phyloP scores from a whole-genome alignment of 2,888 invertebrate species.

The Bellardia bayeri region DNA sequence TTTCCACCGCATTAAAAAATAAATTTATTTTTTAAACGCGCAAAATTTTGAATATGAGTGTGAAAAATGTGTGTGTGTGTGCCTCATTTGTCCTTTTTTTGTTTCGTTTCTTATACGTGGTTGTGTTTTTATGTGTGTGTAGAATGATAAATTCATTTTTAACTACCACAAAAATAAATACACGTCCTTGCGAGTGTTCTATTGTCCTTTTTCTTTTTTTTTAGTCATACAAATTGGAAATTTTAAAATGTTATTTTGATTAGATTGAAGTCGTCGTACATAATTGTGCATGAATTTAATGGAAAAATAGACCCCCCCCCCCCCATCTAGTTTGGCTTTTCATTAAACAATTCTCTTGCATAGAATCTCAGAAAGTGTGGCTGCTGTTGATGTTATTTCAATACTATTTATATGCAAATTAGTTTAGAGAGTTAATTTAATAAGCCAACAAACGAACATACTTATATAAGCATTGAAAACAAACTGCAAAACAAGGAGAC shows the following conservation, averaged over 20 bases:
- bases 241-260: constrained; percentile 14
- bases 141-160: neutral
- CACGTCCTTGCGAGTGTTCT: neutral
- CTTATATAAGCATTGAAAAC: neutral
- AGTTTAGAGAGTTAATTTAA: constrained; percentile 56
- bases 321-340: neutral
- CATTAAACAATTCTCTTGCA: neutral
- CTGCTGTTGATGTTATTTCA: constrained; percentile 28
- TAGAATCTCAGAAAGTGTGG: neutral
- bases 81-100: neutral
- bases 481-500: too few relatives aligned
- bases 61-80: neutral
- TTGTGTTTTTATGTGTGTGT: neutral
- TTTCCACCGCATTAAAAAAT: constrained; percentile 26
- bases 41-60: neutral
- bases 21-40: neutral
- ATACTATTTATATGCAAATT: constrained; percentile 64
- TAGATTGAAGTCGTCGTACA: neutral
- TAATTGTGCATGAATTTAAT: neutral
- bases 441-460: neutral
- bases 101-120: neutral
- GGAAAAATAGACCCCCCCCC: neutral
- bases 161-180: constrained; percentile 14
- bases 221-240: neutral
- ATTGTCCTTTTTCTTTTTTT: neutral